Evolutionary conservation across 2,888 invertebrate species (phyloP).

Genomic region (Andrena bicolor): DNA sequence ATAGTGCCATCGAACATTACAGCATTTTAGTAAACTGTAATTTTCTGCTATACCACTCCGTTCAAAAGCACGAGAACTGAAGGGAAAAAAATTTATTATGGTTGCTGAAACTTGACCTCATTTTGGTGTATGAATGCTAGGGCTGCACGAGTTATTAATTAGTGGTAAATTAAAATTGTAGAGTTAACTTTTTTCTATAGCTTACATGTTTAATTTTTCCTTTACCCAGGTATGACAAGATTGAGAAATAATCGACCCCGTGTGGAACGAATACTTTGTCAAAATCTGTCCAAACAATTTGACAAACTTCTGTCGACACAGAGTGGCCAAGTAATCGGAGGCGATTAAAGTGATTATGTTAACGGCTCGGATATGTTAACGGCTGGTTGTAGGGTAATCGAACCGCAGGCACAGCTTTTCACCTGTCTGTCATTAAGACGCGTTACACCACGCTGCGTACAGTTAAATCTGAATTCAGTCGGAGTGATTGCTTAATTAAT

Average conservation of each 20-base stretch:
- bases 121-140: background rate
- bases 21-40: too few species aligned
- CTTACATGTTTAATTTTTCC: too few species aligned
- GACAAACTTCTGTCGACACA: background rate
- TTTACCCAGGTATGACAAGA: too few species aligned
- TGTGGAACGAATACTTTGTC: background rate
- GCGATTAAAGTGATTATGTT: slow-evolving; percentile 30
- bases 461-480: slow-evolving; percentile 40
- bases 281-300: background rate
- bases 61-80: too few species aligned
- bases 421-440: slow-evolving; percentile 29
- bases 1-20: too few species aligned
- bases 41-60: too few species aligned
- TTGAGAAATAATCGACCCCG: background rate
- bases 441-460: slow-evolving; percentile 36
- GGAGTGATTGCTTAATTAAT: slow-evolving; percentile 54
- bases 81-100: too few species aligned
- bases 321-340: slow-evolving; percentile 15
- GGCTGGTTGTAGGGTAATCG: slow-evolving; percentile 35
- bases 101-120: background rate
- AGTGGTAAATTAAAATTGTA: background rate
- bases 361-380: slow-evolving; percentile 27
- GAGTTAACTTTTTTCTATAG: too few species aligned
- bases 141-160: background rate
- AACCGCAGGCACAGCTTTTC: slow-evolving; percentile 29